Base-by-base conservation (phyloP, 2,888 invertebrate species). In the Dione juno region DNA sequence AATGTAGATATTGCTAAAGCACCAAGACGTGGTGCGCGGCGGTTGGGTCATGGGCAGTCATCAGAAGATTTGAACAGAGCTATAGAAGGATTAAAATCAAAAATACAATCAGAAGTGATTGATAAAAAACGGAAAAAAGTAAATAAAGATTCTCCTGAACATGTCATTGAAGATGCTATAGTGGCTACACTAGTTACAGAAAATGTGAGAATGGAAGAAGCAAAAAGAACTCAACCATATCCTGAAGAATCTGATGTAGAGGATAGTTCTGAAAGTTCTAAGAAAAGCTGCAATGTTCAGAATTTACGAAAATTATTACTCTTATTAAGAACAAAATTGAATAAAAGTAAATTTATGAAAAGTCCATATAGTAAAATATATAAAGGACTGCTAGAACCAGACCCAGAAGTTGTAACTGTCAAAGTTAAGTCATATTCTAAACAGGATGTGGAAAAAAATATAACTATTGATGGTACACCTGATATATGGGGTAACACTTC, bases 381-480 rank as follows among this genome's bases (percentile, higher is more conserved):
- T 73, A 82, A 83, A 48, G 77, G 75, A n/a, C 76, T 90, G 53
- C 70, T 75, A 11, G 70, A 81, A 14, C 10, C 67, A 37, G 74
- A 77, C 11, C 66, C 74, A 40, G 77, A 78, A 58, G 71, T 77
- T 1, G 77, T 77, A 67, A 59, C 78, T 63, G 70, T 84, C 0
- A 83, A 80, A 74, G 72, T 88, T 0, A 89, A 85, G 72, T 87
- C 86, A 48, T 90, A 90, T 77, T 89, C 90, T 10, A 87, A 78
- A 68, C 87, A 83, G 66, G 70, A 77, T 7, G 66, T 69, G 35
- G 67, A 73, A 3, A 76, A 78, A 16, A 73, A 75, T 59, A 74
- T 80, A 65, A 70, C 70, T n/a, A 10, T 80, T 13, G 61, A 71
- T 28, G 59, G 75, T 1, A 28, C 65, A 21, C 86, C 86, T 28